These are phyloP conservation scores for Habroteleia sp. DNA, from an alignment of 2,888 invertebrate genomes.

Conservation along the genomic window DNA sequence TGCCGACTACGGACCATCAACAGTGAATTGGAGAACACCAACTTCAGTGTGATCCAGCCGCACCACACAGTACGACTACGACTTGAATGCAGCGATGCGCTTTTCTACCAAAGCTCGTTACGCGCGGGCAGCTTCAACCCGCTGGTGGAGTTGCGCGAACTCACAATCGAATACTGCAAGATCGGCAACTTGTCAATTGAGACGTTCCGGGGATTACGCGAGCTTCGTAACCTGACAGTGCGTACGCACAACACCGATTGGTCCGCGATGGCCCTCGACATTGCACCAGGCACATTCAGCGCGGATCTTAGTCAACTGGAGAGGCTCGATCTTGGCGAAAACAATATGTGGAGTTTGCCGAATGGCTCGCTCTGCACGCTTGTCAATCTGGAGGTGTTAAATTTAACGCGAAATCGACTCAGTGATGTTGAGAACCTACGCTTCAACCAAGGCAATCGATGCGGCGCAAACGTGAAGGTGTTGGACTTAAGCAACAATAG, in stretches of 20 bases:
- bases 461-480: conserved; percentile 86
- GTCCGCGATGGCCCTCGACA: conserved; percentile 90
- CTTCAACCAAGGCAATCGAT: conserved; percentile 86
- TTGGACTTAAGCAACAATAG: conserved; percentile 90
- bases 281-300: conserved; percentile 88
- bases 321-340: conserved; percentile 88
- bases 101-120: conserved; percentile 90
- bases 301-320: conserved; percentile 88
- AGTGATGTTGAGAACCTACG: conserved; percentile 88
- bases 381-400: conserved; percentile 87
- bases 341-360: conserved; percentile 90
- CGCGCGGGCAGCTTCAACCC: conserved; percentile 89
- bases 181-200: conserved; percentile 90
- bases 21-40: conserved; percentile 90
- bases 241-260: conserved; percentile 92
- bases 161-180: conserved; percentile 91
- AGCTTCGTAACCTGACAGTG: conserved; percentile 89
- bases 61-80: conserved; percentile 89
- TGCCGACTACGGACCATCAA: conserved; percentile 89
- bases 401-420: conserved; percentile 90
- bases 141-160: conserved; percentile 88
- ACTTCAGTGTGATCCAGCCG: conserved; percentile 91
- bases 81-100: conserved; percentile 90
- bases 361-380: conserved; percentile 90
- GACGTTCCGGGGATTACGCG: conserved; percentile 90